These are phyloP conservation scores for Setophaga coronata DNA, from an alignment of 2,113 vertebrate genomes.

Conservation along the genomic window DNA sequence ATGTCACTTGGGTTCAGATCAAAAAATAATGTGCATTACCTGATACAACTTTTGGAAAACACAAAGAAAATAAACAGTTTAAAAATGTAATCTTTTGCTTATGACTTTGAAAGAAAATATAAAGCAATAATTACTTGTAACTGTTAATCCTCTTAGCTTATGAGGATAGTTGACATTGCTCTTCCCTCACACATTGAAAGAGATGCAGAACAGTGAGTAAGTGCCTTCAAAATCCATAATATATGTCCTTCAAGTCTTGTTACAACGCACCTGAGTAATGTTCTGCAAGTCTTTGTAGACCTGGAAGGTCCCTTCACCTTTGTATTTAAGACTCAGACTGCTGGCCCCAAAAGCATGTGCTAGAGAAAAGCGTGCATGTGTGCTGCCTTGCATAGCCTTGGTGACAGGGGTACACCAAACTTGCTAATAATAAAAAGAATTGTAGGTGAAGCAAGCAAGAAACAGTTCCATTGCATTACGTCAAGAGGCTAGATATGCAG, in stretches of 20 bases:
- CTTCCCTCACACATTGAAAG: neutral
- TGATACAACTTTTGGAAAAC: neutral
- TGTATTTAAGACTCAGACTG: neutral
- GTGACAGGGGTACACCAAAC: neutral
- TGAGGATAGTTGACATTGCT: neutral
- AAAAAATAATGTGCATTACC: neutral
- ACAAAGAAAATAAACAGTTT: neutral
- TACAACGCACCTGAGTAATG: neutral
- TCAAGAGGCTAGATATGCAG: neutral
- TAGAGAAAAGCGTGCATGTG: neutral
- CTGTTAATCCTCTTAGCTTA: neutral
- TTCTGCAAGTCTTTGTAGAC: neutral
- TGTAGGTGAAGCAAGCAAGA: neutral
- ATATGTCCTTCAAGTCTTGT: neutral
- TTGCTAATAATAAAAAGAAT: neutral
- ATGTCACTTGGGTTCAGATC: neutral
- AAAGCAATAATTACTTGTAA: neutral
- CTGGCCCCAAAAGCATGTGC: neutral
- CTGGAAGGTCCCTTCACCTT: neutral
- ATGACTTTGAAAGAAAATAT: neutral
- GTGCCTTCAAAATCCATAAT: neutral
- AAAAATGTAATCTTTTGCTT: neutral
- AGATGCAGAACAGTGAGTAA: rapidly evolving
- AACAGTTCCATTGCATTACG: neutral
- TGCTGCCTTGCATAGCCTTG: neutral